Evolutionary conservation across 2,113 vertebrate genomes (phyloP).

Genomic region (Ceuthmochares aereus): DNA sequence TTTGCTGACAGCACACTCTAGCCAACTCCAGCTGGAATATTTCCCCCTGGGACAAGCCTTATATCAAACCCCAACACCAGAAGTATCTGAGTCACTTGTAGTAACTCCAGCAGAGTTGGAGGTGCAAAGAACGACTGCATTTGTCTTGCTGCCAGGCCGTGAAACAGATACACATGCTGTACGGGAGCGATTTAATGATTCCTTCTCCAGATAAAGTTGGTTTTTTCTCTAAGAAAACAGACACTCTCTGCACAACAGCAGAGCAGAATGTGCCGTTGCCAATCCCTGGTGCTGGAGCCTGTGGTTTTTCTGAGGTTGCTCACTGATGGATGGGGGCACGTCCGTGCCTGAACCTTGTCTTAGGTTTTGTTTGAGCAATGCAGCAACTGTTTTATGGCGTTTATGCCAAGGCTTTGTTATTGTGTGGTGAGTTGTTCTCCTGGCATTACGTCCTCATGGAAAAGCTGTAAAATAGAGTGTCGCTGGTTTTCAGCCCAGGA

Average conservation of each 20-base stretch:
- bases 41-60: constrained; percentile 22
- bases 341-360: background rate
- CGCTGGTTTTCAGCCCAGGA: background rate
- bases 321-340: fast-evolving
- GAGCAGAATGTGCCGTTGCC: background rate
- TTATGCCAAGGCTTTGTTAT: background rate
- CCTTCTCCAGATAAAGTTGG: background rate
- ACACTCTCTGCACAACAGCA: background rate
- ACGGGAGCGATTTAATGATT: background rate
- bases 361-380: background rate
- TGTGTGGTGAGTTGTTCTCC: background rate
- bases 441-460: background rate
- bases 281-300: background rate
- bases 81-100: constrained; percentile 35
- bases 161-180: background rate
- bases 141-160: background rate
- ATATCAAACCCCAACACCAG: constrained; percentile 1
- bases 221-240: background rate
- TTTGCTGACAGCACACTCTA: constrained; percentile 51
- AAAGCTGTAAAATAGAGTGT: background rate
- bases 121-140: background rate
- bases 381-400: background rate
- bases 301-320: background rate
- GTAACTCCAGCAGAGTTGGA: background rate
- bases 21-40: constrained; percentile 56